Percentiles rank a stretch among this genome's conserved stretches.
phyloP scores from a whole-genome alignment of 2,113 vertebrate genomes.

The Urocolius indicus region DNA sequence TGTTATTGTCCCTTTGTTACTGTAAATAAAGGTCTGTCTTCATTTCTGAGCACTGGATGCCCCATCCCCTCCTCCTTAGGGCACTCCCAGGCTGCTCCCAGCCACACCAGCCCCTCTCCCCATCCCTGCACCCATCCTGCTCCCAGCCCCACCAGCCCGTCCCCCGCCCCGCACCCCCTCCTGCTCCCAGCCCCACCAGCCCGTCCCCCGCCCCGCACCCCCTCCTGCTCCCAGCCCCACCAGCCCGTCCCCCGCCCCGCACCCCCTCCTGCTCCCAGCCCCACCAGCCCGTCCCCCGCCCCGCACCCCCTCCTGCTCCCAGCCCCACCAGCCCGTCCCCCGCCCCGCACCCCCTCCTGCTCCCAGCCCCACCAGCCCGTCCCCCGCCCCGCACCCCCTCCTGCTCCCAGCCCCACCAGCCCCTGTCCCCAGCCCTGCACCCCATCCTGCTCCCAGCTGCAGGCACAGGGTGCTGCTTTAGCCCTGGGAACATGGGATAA shows the following conservation, averaged over 20 bases:
- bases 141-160: not conserved
- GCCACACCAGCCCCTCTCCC: not conserved
- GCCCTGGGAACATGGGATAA: not conserved
- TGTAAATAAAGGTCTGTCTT: slow-evolving; percentile 78
- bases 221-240: not conserved
- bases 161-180: not conserved
- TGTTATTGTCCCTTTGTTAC: slow-evolving; percentile 32
- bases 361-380: too few species aligned
- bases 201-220: not conserved
- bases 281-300: not conserved
- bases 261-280: not conserved
- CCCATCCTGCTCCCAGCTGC: not conserved
- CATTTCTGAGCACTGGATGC: not conserved
- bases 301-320: not conserved
- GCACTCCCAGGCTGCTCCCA: fast-evolving
- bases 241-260: not conserved
- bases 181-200: not conserved
- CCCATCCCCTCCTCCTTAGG: not conserved
- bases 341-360: too few species aligned
- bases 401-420: not conserved
- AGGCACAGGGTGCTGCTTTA: not conserved
- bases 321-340: too few species aligned
- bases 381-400: too few species aligned
- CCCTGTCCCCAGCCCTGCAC: not conserved
- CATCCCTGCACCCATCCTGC: not conserved